Percentiles rank a stretch among this genome's conserved stretches.
These are phyloP conservation scores for Actias luna DNA, from an alignment of 2,888 invertebrate species.

Conservation along the genomic window DNA sequence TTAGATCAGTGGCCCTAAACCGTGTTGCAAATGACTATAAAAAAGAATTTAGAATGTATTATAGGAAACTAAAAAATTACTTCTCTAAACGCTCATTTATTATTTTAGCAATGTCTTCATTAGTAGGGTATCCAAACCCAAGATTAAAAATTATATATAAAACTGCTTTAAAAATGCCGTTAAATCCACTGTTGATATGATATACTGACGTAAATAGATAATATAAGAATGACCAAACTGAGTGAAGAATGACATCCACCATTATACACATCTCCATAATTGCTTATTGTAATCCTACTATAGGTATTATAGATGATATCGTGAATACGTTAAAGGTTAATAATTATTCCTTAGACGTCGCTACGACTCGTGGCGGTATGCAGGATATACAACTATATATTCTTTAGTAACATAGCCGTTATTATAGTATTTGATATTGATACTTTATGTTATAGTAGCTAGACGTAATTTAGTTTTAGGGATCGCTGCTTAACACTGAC, in stretches of 20 bases:
- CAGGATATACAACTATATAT: conserved; percentile 26
- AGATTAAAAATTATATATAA: not conserved
- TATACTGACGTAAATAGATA: not conserved
- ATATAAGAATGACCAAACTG: too few relatives aligned
- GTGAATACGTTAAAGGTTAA: conserved; percentile 32
- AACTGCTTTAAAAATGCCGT: not conserved
- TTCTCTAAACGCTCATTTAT: not conserved
- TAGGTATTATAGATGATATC: conserved; percentile 24
- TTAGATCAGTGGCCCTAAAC: not conserved
- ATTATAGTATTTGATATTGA: not conserved
- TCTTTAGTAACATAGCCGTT: not conserved
- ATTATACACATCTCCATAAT: conserved; percentile 28
- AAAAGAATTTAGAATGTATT: not conserved
- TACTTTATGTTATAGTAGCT: too few relatives aligned
- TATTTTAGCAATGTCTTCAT: not conserved
- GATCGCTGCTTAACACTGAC: too few relatives aligned
- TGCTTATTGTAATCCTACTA: conserved; percentile 35
- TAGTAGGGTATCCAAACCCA: not conserved
- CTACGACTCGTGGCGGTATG: conserved; percentile 30
- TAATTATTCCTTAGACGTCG: conserved; percentile 41
- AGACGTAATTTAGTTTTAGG: too few relatives aligned
- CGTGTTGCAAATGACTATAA: not conserved
- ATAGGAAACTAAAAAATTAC: not conserved
- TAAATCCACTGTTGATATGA: not conserved
- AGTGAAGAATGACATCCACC: not conserved